Evolutionary conservation across 2,888 invertebrate species (phyloP).

Genomic region (Caenorhabditis panamensis): DNA sequence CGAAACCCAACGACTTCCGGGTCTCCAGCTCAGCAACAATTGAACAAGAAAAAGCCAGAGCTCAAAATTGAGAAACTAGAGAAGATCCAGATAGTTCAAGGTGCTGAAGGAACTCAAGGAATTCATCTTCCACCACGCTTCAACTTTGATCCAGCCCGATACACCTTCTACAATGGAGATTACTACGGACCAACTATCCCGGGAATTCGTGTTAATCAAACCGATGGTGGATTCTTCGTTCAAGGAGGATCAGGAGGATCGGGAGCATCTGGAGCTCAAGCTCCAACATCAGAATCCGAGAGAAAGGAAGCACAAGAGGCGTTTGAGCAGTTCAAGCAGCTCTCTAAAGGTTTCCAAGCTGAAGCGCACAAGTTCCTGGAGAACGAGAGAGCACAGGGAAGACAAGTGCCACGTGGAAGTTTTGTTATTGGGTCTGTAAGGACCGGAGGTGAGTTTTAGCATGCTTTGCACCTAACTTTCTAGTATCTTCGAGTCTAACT

Average conservation of each 20-base stretch:
- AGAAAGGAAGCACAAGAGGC: constrained; percentile 48
- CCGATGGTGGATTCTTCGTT: constrained; percentile 37
- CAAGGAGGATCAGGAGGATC: constrained; percentile 36
- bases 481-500: background rate
- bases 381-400: constrained; percentile 32
- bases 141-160: constrained; percentile 62
- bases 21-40: too few species aligned
- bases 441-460: constrained; percentile 20
- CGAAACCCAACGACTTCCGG: constrained; percentile 33
- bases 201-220: constrained; percentile 60
- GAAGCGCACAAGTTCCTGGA: constrained; percentile 50
- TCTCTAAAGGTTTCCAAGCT: constrained; percentile 48
- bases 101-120: too few species aligned
- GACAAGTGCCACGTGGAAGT: constrained; percentile 31
- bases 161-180: constrained; percentile 66
- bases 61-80: constrained; percentile 53
- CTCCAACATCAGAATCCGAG: constrained; percentile 15
- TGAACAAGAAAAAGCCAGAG: constrained; percentile 38
- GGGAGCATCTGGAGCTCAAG: background rate
- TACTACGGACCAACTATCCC: constrained; percentile 69
- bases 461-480: background rate
- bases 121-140: constrained; percentile 38
- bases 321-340: constrained; percentile 54
- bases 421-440: constrained; percentile 47
- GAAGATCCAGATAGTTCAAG: background rate